Conservation (phyloP, 2,888 invertebrate species). For the Scaptomyza parva region DNA sequence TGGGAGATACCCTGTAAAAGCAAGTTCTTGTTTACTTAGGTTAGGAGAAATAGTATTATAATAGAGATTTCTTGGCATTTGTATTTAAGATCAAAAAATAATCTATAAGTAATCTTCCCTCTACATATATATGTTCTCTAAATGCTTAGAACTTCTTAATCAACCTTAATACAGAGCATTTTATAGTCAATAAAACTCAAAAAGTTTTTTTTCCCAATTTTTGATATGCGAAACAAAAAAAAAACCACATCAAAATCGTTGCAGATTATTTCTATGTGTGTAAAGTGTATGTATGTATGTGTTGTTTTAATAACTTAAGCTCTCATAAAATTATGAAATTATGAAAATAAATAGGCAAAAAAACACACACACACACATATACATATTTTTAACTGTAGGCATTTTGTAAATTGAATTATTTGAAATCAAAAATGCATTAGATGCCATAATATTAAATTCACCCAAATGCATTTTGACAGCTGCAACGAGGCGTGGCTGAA, state of each 20-base stretch:
- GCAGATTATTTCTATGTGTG: slow-evolving; percentile 27
- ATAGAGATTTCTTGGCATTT: no score
- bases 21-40: neutral
- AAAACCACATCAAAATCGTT: slow-evolving; percentile 17
- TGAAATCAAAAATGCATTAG: slow-evolving; percentile 60
- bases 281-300: slow-evolving; percentile 27
- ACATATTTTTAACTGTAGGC: slow-evolving; percentile 30
- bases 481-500: slow-evolving; percentile 50
- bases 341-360: slow-evolving; percentile 73
- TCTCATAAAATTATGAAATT: slow-evolving; percentile 73
- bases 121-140: neutral
- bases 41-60: neutral
- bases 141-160: neutral
- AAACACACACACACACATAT: slow-evolving; percentile 23
- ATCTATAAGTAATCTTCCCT: no score
- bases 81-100: no score
- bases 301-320: slow-evolving; percentile 78
- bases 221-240: slow-evolving; percentile 37
- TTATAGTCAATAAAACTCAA: neutral
- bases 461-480: slow-evolving; percentile 59
- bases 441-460: slow-evolving; percentile 38
- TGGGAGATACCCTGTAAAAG: slow-evolving; percentile 16
- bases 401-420: slow-evolving; percentile 47
- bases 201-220: slow-evolving; percentile 18
- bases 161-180: slow-evolving; percentile 14